These are phyloP conservation scores for Linhomoeus sp. DNA, from an alignment of 2,888 invertebrate species.

Conservation along the genomic window DNA sequence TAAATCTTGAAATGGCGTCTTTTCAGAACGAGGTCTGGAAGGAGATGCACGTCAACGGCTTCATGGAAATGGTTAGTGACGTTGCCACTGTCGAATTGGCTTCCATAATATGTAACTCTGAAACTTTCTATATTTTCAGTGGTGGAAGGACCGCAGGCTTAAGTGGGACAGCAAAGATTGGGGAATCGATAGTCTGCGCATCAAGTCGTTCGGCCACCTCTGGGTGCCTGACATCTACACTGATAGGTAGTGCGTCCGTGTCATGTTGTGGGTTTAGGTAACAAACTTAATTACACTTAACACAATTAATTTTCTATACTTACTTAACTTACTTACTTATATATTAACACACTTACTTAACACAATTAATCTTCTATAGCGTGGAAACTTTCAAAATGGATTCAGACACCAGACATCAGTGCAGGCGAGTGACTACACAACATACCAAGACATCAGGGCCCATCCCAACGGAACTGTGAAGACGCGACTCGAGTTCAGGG, in stretches of 20 bases:
- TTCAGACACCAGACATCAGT: constrained; percentile 17
- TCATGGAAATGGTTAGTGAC: constrained; percentile 14
- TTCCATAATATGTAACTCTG: too few relatives aligned
- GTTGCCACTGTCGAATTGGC: too few relatives aligned
- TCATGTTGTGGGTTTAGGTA: too few relatives aligned
- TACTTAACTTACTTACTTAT: too few relatives aligned
- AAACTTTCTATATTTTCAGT: too few relatives aligned
- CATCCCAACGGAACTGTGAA: constrained; percentile 16
- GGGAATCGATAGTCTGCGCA: constrained; percentile 14
- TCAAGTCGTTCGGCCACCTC: constrained; percentile 14
- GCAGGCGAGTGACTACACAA: constrained; percentile 16
- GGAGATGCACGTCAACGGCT: constrained; percentile 22
- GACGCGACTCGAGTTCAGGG: constrained; percentile 15
- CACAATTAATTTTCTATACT: too few relatives aligned
- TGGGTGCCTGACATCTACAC: constrained; percentile 20
- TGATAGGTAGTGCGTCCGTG: constrained; percentile 10
- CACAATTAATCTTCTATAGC: too few relatives aligned
- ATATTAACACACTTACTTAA: too few relatives aligned
- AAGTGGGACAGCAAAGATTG: constrained; percentile 17
- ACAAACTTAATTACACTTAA: too few relatives aligned
- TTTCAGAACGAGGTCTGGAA: constrained; percentile 19
- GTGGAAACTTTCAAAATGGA: neutral
- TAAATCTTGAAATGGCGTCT: neutral
- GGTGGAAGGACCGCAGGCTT: constrained; percentile 19
- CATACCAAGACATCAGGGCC: constrained; percentile 10